Base-by-base conservation (phyloP, 2,113 vertebrate species). In the Ceyx melanurus region DNA sequence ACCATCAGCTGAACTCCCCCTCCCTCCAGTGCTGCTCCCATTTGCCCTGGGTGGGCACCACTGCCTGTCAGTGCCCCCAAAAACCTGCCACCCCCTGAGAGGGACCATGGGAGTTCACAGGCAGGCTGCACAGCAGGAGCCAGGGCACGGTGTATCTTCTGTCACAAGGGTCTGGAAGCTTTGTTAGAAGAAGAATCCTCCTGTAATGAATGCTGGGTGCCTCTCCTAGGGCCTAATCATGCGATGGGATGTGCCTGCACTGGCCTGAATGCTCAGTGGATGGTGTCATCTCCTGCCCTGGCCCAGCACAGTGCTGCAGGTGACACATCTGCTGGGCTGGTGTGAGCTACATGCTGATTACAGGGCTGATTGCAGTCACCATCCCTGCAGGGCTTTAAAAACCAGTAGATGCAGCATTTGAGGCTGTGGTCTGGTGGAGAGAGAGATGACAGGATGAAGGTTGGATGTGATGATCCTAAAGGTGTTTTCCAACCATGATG, bases 231-330 rank as follows among this genome's bases (percentile, higher is more conserved):
- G 77, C 29, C 74, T 76, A 66, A 73, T 56, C 37, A 18, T 66
- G 81, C 4, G 1, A 35, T 76, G 46, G 60, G 46, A 48, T 60
- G 25, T 85, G 60, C 37, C 51, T 54, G 1, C 35, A 4, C 40
- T 90, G 96, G 50, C 89, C 91, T 93, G 54, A 92, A 95, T 90
- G 71, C 56, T 85, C 89, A 74, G n/a, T 82, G 87, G 89, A 80
- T 61, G 58, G 54, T 57, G 58, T 73, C 56, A 17, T 71, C 73
- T 90, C 67, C 48, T 94, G 43, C 50, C 45, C 54, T 62, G 73
- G 58, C 58, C 84, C 58, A 95, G 23, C 22, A 46, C 76, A 48
- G 50, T 1, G 2, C 71, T 72, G 60, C 4, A 74, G 35, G 43
- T 86, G 90, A 57, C 73, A 80, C 29, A 31, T 0, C 40, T 60